Evolutionary conservation across 2,888 invertebrate species (phyloP), one percentile per base, ranked within the genome.

Genomic region (Tenthredo distinguenda): DNA sequence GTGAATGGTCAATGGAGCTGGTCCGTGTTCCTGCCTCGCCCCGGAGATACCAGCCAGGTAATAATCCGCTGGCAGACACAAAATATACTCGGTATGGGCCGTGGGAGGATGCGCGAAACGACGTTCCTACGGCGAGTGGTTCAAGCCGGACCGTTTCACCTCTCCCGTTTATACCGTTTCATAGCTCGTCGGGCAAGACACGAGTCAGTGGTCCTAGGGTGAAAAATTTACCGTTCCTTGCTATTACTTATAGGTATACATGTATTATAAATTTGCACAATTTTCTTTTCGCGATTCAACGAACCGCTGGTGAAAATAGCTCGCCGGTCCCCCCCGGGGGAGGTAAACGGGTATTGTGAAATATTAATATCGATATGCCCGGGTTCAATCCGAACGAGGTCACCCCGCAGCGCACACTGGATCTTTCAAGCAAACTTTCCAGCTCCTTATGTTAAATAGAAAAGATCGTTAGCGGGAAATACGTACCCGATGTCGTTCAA

Each of bases 281-380:
- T 74, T 74, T 74, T 43, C 21, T 74, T 43, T 12, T 43, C 72
- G 40, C 43, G 72, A 74, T 43, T 74, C 72, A 12, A 10, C 72
- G 26, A 74, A 9, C 12, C 43, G 21, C 9, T 34, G 34, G 6
- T 15, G 7, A 34, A 15, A 18, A 68, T 68, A n/a, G 43, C 43
- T 43, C 72, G 21, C 9, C 21, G 9, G 18, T 15, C 50, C 50
- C 77, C 55, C 21, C 2, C 26, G 43, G 43, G 26, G 15, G 31
- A 50, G 21, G 43, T 31, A 9, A 55, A 26, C 34, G 55, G 50
- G 77, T 77, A 77, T 77, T 43, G n/a, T 77, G 50, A 77, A 55
- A 55, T 77, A 77, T 77, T 55, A 40, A 77, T 34, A 77, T 55
- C 34, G 77, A 77, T 26, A 26, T 47, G 50, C 50, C 50, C 77